Percentiles rank a stretch among this genome's conserved stretches.
Evolutionary conservation across 2,888 invertebrate genomes (phyloP).

Genomic region (Meloe dianella): DNA sequence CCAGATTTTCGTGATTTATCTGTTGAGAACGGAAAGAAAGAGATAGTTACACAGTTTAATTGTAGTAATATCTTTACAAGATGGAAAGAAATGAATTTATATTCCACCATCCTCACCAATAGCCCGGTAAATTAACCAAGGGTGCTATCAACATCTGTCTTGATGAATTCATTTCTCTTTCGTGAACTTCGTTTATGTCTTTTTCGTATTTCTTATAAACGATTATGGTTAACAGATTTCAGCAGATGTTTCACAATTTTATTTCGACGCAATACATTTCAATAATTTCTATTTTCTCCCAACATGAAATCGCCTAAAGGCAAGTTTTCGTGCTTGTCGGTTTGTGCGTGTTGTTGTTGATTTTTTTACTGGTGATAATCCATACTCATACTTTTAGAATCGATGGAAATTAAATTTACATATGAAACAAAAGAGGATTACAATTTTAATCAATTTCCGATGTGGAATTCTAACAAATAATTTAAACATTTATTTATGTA

Average conservation of each 20-base stretch:
- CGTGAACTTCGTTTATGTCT: neutral
- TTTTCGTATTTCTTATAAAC: neutral
- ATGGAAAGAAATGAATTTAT: constrained; percentile 7
- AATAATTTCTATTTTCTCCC: constrained; percentile 35
- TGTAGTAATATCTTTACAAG: neutral
- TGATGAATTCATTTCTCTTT: constrained; percentile 8
- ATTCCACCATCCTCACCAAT: constrained; percentile 24
- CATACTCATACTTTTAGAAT: neutral
- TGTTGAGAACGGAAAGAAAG: neutral
- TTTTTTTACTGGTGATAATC: too few species aligned
- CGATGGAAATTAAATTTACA: neutral
- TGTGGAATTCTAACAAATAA: neutral
- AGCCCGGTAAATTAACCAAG: constrained; percentile 40
- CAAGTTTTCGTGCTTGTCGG: neutral
- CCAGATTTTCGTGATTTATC: neutral
- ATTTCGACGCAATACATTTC: constrained; percentile 29
- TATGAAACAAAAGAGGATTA: neutral
- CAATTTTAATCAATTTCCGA: neutral
- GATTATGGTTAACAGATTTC: constrained; percentile 41
- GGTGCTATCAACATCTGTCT: constrained; percentile 43
- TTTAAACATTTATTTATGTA: neutral
- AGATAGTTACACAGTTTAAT: neutral
- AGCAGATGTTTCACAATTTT: constrained; percentile 43
- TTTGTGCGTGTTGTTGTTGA: neutral
- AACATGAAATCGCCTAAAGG: neutral